Evolutionary conservation across 2,888 invertebrate genomes (phyloP), one percentile per base, ranked within the genome.

Genomic region (Lepidochrysops patricia): DNA sequence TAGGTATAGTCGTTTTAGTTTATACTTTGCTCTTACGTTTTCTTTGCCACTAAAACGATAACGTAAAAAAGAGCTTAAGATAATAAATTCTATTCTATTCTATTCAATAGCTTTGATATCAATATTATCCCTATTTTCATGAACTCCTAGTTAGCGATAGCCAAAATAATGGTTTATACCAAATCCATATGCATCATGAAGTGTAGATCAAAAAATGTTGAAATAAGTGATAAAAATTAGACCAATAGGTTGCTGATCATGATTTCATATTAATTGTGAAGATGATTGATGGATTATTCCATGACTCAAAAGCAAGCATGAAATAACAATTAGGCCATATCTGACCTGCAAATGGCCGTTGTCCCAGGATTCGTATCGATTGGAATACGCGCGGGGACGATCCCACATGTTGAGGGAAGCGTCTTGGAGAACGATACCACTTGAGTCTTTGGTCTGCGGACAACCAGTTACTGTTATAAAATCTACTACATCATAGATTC

Each of bases 291-390:
- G 12, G 5, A 7, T 26, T 6, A 37, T 6, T 7, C 37, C 13
- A 27, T 26, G 34, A 50, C n/a, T 25, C 26, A 35, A 57, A 23
- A 50, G 57, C 9, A 25, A 27, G 25, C 13, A 37, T 13, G 12
- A 57, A 48, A 43, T 48, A 23, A 61, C 43, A 61, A 54, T 54
- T 50, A 69, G 71, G 71, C 65, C 70, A 71, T 25, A 66, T 76
- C 82, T 76, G 78, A 89, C 89, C 87, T 89, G 89, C 64, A 89
- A 81, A 69, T 89, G 89, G 68, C 73, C 79, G 75, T 79, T 85
- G 72, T 89, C 94, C 95, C 96, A 96, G 58, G 94, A 92, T 70
- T 96, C 96, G 79, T 96, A 96, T 66, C 96, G 91, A 86, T 96
- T 96, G 72, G 92, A 94, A 75, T 93, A 93, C 6, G 95, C 95